Percentiles rank a stretch among this genome's conserved stretches.
Evolutionary conservation across 2,888 invertebrate genomes (phyloP).

Genomic region (Coenonympha glycerion): DNA sequence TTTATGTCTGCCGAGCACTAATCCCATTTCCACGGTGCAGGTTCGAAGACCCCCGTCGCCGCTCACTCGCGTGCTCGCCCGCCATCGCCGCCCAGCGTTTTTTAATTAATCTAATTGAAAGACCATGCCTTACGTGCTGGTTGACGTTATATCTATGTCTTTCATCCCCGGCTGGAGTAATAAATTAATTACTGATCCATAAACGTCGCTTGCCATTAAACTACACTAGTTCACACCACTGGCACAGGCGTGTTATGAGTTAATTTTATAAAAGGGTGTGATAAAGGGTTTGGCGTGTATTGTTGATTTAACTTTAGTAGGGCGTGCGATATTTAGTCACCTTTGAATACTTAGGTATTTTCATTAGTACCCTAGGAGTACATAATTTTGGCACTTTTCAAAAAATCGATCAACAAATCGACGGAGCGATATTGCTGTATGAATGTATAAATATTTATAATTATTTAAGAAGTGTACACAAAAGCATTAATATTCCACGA

Average conservation of each 20-base stretch:
- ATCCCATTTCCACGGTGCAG: constrained; percentile 67
- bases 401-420: no score
- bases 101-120: constrained; percentile 64
- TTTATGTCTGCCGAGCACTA: constrained; percentile 61
- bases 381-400: neutral
- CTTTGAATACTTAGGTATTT: neutral
- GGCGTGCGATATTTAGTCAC: neutral
- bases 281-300: neutral
- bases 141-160: constrained; percentile 10
- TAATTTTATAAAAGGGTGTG: constrained; percentile 2
- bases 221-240: neutral
- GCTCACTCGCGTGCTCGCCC: constrained; percentile 50
- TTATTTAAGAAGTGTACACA: neutral
- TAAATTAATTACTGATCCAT: constrained; percentile 10
- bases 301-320: neutral
- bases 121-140: constrained; percentile 37
- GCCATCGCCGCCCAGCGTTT: constrained; percentile 33
- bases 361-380: neutral
- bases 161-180: neutral
- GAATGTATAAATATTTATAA: neutral
- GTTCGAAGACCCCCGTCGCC: constrained; percentile 57
- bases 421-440: no score
- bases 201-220: constrained; percentile 5
- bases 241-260: constrained; percentile 2
- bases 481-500: neutral